These are phyloP conservation scores for Gnathonemus echidnorhynchus DNA, from an alignment of 2,113 vertebrate genomes.

Conservation along the genomic window DNA sequence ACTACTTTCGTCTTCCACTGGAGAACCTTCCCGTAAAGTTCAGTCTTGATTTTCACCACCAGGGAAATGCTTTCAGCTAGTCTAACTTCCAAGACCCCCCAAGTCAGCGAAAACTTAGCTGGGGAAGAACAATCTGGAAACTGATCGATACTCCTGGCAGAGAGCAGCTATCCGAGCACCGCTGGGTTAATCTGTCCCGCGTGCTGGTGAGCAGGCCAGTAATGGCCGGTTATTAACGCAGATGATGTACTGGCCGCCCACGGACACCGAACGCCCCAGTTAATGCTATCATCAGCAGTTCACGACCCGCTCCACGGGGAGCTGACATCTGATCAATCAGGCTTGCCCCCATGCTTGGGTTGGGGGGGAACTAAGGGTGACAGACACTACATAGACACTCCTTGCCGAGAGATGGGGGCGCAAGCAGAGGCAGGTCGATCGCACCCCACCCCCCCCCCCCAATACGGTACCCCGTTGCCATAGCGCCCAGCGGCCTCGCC, in stretches of 20 bases:
- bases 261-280: neutral
- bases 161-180: neutral
- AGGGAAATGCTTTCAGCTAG: neutral
- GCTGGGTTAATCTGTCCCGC: neutral
- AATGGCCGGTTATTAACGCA: slow-evolving; percentile 15
- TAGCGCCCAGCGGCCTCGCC: neutral
- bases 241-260: slow-evolving; percentile 12
- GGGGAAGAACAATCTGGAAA: neutral
- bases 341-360: neutral
- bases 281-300: slow-evolving; percentile 20
- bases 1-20: neutral
- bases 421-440: slow-evolving; percentile 9
- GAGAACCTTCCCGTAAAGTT: neutral
- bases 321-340: slow-evolving; percentile 19
- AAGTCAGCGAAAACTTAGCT: neutral
- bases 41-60: neutral
- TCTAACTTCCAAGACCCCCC: neutral
- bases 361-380: slow-evolving; percentile 6
- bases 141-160: neutral
- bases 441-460: slow-evolving; percentile 36
- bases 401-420: neutral
- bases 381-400: neutral
- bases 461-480: slow-evolving; percentile 8
- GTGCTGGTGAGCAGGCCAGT: neutral
- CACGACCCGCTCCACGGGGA: slow-evolving; percentile 9